phyloP scores from a whole-genome alignment of 2,113 vertebrate genomes.

The Agelaius tricolor region DNA sequence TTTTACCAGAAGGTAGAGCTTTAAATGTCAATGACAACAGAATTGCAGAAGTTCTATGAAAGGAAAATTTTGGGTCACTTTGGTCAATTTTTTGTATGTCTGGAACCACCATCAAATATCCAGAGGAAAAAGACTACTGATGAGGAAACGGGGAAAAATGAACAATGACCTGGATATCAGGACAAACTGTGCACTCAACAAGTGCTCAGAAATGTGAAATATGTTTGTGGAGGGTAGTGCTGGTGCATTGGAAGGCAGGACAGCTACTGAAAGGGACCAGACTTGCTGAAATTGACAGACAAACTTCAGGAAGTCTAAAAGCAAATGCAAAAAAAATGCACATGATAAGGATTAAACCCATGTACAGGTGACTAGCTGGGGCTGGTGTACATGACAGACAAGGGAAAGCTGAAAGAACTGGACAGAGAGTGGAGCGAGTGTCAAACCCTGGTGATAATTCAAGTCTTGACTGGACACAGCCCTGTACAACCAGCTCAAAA shows the following conservation, averaged over 20 bases:
- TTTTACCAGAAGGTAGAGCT: not conserved
- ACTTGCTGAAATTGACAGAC: not conserved
- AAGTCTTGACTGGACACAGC: not conserved
- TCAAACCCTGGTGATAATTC: not conserved
- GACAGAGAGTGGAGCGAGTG: not conserved
- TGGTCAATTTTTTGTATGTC: not conserved
- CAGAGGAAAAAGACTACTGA: not conserved
- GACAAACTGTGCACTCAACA: not conserved
- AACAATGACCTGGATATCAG: not conserved
- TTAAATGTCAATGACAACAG: not conserved
- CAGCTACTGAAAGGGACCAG: not conserved
- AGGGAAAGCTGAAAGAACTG: not conserved
- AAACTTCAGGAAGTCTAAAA: not conserved
- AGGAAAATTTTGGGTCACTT: not conserved
- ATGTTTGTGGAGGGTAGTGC: rapidly evolving
- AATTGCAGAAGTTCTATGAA: not conserved
- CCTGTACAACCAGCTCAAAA: not conserved
- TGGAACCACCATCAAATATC: not conserved
- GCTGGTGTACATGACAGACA: not conserved
- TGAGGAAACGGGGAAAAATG: not conserved
- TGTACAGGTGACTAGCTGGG: not conserved
- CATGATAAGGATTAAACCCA: not conserved
- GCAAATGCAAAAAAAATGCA: not conserved
- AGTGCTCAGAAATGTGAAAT: not conserved
- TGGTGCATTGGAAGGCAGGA: not conserved